Conservation (phyloP, 1,140 invertebrate species). For the Paraescarpia echinospica region DNA sequence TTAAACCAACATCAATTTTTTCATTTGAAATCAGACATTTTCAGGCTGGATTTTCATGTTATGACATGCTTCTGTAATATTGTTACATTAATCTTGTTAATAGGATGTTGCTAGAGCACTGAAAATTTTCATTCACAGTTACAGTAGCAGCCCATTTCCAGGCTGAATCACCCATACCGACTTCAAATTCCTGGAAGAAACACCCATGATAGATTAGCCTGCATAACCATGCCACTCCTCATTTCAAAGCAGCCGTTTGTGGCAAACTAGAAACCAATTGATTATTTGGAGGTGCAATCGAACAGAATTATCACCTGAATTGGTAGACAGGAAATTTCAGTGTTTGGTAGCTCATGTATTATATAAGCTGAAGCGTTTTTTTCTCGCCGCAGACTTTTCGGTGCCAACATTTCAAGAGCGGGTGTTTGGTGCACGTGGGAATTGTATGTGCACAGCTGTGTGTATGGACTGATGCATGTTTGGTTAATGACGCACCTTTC, state of each 20-base stretch:
- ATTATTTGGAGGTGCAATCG: neutral
- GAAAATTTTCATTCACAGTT: neutral
- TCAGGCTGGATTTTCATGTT: neutral
- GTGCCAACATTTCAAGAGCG: neutral
- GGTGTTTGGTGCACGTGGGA: neutral
- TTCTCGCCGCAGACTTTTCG: neutral
- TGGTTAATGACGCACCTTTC: neutral
- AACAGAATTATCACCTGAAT: neutral
- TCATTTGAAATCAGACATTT: neutral
- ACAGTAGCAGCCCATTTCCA: neutral
- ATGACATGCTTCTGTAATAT: neutral
- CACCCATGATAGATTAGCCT: neutral
- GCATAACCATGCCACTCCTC: neutral
- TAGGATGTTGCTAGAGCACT: neutral
- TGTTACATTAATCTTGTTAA: neutral
- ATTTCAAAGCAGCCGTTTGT: neutral
- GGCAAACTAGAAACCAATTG: neutral
- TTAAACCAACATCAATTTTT: neutral
- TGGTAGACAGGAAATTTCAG: neutral
- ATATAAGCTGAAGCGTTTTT: neutral
- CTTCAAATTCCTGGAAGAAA: neutral
- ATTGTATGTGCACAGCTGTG: neutral
- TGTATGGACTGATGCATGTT: neutral
- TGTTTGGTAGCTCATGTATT: neutral
- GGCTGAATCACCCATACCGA: neutral